A percentile compares a stretch with the other conserved stretches of the same genome.
These are phyloP conservation scores for Hapalemur alaotrensis DNA, from an alignment of 2,797 vertebrate species.

Conservation along the genomic window DNA sequence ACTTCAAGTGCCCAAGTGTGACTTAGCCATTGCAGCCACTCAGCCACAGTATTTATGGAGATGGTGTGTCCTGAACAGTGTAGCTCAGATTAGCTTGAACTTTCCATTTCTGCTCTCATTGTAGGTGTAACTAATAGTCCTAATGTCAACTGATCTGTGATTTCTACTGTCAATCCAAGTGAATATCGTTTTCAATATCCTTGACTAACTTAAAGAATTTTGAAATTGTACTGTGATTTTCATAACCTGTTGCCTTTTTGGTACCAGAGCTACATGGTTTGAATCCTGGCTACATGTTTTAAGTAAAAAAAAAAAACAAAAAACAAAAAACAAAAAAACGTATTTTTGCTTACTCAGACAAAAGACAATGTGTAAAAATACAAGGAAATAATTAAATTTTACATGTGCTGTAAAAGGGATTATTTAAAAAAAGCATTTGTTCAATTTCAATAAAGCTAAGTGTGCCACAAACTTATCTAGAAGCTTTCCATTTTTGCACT, in stretches of 20 bases:
- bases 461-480: conserved; percentile 84
- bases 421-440: conserved; percentile 87
- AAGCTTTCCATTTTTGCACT: conserved; percentile 33
- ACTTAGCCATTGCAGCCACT: conserved; percentile 83
- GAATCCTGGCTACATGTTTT: conserved; percentile 88
- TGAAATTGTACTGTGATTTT: conserved; percentile 89
- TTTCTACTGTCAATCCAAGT: conserved; percentile 87
- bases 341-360: conserved; percentile 88
- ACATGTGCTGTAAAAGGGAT: conserved; percentile 87
- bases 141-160: conserved; percentile 85
- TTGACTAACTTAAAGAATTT: conserved; percentile 85
- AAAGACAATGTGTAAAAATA: conserved; percentile 84
- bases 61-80: conserved; percentile 82
- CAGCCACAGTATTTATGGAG: conserved; percentile 81
- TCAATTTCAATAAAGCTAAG: conserved; percentile 94
- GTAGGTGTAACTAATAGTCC: conserved; percentile 85
- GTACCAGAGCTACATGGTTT: conserved; percentile 85
- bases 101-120: conserved; percentile 83
- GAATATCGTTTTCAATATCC: conserved; percentile 87
- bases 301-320: conserved; percentile 84
- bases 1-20: conserved; percentile 86
- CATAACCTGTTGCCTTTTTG: conserved; percentile 87
- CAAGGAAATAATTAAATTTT: conserved; percentile 84
- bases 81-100: conserved; percentile 85
- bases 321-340: conserved; percentile 78